Conservation (phyloP, 2,797 vertebrate genomes). For the Valencia hispanica region DNA sequence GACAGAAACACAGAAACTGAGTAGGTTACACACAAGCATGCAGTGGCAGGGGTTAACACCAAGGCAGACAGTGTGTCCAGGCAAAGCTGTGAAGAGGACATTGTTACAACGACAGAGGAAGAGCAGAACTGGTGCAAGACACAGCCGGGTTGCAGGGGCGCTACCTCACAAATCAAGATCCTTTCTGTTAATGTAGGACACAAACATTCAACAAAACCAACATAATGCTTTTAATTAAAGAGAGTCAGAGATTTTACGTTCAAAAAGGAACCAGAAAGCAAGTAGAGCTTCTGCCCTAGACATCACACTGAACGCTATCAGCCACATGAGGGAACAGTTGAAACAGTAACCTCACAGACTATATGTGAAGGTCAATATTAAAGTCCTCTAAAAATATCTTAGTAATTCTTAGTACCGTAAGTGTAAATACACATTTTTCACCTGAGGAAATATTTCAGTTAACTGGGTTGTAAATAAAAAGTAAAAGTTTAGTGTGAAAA, state of each 20-base stretch:
- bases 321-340: constrained; percentile 39
- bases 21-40: constrained; percentile 79
- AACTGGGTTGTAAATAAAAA: not conserved
- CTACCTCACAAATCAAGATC: constrained; percentile 54
- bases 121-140: constrained; percentile 65
- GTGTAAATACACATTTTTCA: not conserved
- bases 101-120: constrained; percentile 67
- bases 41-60: constrained; percentile 68
- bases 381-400: not conserved
- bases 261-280: constrained; percentile 55
- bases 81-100: constrained; percentile 77
- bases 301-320: constrained; percentile 28
- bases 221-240: constrained; percentile 53
- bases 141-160: constrained; percentile 29
- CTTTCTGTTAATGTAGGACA: constrained; percentile 46
- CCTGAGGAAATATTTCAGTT: not conserved
- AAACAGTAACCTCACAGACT: constrained; percentile 57
- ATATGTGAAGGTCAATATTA: not conserved
- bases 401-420: not conserved
- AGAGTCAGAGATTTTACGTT: constrained; percentile 35
- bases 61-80: constrained; percentile 64
- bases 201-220: constrained; percentile 61
- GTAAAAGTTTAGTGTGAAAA: not conserved
- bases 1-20: constrained; percentile 81
- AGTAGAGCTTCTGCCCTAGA: constrained; percentile 57